Evolutionary conservation across 2,888 invertebrate species (phyloP).

Genomic region (Cantharis nigra): DNA sequence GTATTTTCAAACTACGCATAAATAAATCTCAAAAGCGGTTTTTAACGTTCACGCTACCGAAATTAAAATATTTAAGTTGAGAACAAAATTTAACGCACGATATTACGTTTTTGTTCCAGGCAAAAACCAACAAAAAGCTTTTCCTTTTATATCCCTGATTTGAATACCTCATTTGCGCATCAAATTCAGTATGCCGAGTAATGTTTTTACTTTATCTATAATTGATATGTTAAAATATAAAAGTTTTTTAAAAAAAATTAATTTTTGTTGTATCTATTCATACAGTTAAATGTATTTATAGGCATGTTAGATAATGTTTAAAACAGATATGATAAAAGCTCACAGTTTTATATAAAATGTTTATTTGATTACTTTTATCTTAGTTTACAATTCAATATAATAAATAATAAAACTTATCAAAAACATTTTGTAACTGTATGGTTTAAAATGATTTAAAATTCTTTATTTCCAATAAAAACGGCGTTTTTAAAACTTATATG

Average conservation of each 20-base stretch:
- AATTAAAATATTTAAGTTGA: background rate
- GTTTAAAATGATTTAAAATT: background rate
- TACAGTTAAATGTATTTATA: background rate
- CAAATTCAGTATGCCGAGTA: background rate
- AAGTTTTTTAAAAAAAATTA: background rate
- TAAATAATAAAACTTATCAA: background rate
- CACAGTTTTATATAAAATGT: background rate
- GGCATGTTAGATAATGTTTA: background rate
- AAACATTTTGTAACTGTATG: background rate
- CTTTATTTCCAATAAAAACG: background rate
- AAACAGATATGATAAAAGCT: background rate
- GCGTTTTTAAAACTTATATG: background rate
- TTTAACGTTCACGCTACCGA: background rate
- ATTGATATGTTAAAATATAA: background rate
- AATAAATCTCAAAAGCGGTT: background rate
- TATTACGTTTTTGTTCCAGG: background rate
- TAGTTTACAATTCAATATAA: background rate
- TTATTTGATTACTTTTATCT: background rate
- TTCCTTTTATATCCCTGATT: background rate
- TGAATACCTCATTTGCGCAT: background rate
- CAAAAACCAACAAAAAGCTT: background rate
- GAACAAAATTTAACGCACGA: background rate
- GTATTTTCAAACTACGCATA: background rate
- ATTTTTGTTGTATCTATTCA: background rate
- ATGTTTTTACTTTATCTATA: background rate